These are phyloP conservation scores for Tiliqua scincoides DNA, from an alignment of 2,113 vertebrate species.

Conservation along the genomic window DNA sequence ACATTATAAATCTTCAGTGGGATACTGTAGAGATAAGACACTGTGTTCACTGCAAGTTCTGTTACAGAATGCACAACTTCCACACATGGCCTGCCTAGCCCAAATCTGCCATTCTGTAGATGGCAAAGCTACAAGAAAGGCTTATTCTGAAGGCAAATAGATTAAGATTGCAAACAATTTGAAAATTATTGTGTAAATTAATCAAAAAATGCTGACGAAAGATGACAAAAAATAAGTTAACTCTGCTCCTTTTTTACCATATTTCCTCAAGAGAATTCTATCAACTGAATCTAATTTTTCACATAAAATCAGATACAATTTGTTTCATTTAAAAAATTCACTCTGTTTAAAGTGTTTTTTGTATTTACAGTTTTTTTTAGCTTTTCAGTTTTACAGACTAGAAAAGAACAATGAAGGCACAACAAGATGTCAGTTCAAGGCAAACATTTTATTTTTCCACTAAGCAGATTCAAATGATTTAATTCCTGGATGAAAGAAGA, in stretches of 20 bases:
- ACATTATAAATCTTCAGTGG: too few species aligned
- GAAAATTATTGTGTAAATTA: neutral
- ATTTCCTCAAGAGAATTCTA: neutral
- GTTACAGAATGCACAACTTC: too few species aligned
- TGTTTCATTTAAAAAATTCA: neutral
- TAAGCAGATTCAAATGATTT: constrained; percentile 46
- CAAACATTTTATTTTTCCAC: neutral
- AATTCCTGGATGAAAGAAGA: constrained; percentile 35
- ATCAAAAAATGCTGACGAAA: neutral
- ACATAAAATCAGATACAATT: neutral
- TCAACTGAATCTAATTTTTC: neutral
- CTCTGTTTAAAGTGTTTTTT: neutral
- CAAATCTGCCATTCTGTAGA: neutral
- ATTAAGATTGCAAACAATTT: neutral
- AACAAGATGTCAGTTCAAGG: neutral
- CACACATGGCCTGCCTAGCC: neutral
- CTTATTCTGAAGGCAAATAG: neutral
- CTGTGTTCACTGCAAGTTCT: too few species aligned
- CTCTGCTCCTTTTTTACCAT: neutral
- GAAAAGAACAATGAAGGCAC: neutral
- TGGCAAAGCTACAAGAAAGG: neutral
- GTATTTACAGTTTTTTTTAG: neutral
- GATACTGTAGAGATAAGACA: too few species aligned
- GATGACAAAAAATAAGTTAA: neutral
- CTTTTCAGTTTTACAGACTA: neutral